Evolutionary conservation across 2,113 vertebrate genomes (phyloP), one percentile per base, ranked within the genome.

Genomic region (Dermatemys mawii): DNA sequence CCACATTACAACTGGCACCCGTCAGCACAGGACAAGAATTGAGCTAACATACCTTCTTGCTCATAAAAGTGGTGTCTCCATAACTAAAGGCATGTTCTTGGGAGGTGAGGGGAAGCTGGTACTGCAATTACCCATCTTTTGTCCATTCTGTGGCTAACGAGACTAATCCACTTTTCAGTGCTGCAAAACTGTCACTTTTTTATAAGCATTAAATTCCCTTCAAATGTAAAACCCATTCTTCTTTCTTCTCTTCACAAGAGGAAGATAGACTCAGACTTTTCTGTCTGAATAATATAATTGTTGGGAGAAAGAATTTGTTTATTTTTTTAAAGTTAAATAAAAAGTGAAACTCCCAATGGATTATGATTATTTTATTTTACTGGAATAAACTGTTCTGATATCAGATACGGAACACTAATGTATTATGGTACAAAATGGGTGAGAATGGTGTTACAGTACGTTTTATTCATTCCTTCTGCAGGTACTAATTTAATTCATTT

Each of bases 401-500:
- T 82, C 54, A 82, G 57, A 44, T 53, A 93, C 26, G 35, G 92
- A 93, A 89, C 63, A 48, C 84, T 81, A 35, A 27, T 89, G 14
- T 2, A 91, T 81, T 93, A 88, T 89, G 73, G 17, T 38, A 81
- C 44, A 86, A 91, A 93, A 84, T 11, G 26, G 89, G 49, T 81
- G 90, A 80, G 41, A 81, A 83, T 90, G 93, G 63, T 87, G 41
- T 94, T 94, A 93, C 93, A 97, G 81, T 95, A 90, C 53, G 78
- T 95, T 96, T 93, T 94, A 94, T 96, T 97, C 94, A 63, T 96
- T 96, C 89, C 96, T 93, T 95, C 92, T 81, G 92, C 57, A 83
- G 94, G 75, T 93, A 90, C 84, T 95, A 91, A 97, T 97, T 97
- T 96, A 95, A 97, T 97, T 96, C 50, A 93, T 97, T 96, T 96